Base-by-base conservation (phyloP, 2,113 vertebrate genomes). In the Uropsilus gracilis region DNA sequence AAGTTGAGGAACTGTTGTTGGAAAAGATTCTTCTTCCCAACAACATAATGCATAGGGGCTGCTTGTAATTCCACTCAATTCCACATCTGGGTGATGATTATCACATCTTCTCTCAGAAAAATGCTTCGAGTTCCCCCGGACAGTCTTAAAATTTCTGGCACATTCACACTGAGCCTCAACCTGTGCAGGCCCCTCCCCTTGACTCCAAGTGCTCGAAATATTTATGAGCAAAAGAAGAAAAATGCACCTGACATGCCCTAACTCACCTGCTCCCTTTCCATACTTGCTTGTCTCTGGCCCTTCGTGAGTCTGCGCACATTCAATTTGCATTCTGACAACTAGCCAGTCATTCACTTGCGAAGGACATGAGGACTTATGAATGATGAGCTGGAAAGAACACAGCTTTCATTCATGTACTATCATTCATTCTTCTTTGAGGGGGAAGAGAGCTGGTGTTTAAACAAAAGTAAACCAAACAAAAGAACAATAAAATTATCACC, bases 351-450 rank as follows among this genome's bases (percentile, higher is more conserved):
- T 57, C 39, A 86, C 72, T 81, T 39, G 84, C 34, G 44, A 89
- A 94, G 14, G 3, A 3, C 9, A n/a, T 90, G 57, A 78, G 95
- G 86, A 92, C 86, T 89, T 95, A 95, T 94, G 46, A 42, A 32
- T n/a, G 30, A 17, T 53, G 53, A 88, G 28, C n/a, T 92, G 66
- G 80, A 92, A 83, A 89, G 91, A 94, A 6, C 50, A 86, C 22
- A 66, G 17, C 34, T 96, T 95, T 92, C 81, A 95, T 86, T 95
- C 95, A 59, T 95, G 94, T 95, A 83, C 72, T 77, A 72, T 85
- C 81, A 88, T 69, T 94, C 63, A 48, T 88, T 2, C 78, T 82
- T 94, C 88, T 89, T 81, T 77, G 80, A 26, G 26, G 30, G 18
- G 6, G 5, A 86, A 37, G 37, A 82, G 37, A 82, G 30, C 61